Conservation (phyloP, 2,888 invertebrate species). For the Boloria euphrosyne region DNA sequence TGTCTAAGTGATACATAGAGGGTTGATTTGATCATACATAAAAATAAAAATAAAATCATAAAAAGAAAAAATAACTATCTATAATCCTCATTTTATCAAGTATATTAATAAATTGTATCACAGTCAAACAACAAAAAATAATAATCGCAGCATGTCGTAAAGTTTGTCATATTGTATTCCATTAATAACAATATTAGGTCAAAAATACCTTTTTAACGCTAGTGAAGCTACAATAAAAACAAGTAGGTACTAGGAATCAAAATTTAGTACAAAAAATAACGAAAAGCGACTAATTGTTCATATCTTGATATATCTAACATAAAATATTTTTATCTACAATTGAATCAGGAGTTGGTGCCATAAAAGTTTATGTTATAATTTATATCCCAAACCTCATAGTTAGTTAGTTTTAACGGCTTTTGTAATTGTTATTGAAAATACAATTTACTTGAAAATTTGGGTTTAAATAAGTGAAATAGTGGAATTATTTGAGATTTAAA, state of each 20-base stretch:
- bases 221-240: not conserved
- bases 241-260: not conserved
- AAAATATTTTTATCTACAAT: constrained; percentile 35
- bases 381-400: constrained; percentile 23
- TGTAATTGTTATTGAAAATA: constrained; percentile 21
- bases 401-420: constrained; percentile 28
- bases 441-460: constrained; percentile 18
- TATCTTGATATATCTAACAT: constrained; percentile 18
- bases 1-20: too few relatives aligned
- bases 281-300: constrained; percentile 9
- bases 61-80: too few relatives aligned
- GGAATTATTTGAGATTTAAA: constrained; percentile 12
- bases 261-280: not conserved
- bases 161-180: too few relatives aligned
- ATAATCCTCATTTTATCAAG: too few relatives aligned
- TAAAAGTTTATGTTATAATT: constrained; percentile 30
- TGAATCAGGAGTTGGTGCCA: constrained; percentile 31
- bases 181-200: too few relatives aligned
- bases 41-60: not conserved
- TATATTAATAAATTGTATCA: too few relatives aligned
- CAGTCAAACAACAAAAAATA: too few relatives aligned
- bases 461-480: constrained; percentile 21
- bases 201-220: too few relatives aligned
- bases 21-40: not conserved
- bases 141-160: too few relatives aligned